Base-by-base conservation (phyloP, 2,113 vertebrate genomes). In the Sceloporus tristichus region DNA sequence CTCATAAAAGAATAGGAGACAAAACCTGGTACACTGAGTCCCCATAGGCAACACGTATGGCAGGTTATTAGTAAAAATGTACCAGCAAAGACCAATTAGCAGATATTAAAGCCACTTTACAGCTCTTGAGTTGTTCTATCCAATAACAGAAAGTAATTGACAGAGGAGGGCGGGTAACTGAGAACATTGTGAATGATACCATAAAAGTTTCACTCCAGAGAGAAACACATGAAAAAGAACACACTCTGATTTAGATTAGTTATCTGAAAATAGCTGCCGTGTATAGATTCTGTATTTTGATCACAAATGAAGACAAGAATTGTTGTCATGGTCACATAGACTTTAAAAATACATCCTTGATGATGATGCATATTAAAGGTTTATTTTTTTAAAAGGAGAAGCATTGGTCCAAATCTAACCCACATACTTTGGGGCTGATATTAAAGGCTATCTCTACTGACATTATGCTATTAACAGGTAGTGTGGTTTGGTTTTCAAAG, bases 81-180 rank as follows among this genome's bases (percentile, higher is more conserved):
- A 34, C 59, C 62, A 79, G 75, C 23, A 21, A 68, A 78, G 75
- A 34, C 27, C 62, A 68, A 29, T 86, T 79, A 48, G 21, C 56
- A 78, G 74, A 85, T 85, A 85, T 66, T 66, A 86, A 86, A 77
- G 56, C 14, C 40, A 66, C 59, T 78, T 85, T 85, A 85, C 66
- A 77, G 48, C 59, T 85, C 34, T 9, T 85, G 74, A 78, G 73
- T 65, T 85, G 34, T 42, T 76, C 73, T 62, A 85, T 48, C 75
- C 42, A 79, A 79, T 54, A 86, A 79, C 77, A 68, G 40, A 68
- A 86, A 68, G 27, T 79, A 86, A 79, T 14, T 79, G 40, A 68
- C 75, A 86, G 29, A 78, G 27, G 74, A 70, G 21, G 13, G 42
- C 4, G 19, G 59, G 42, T 86, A 68, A 78, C n/a, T 85, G 40